Percentiles rank a stretch among this genome's conserved stretches.
Conservation (phyloP, 2,888 invertebrate species). For the Lepeophtheirus nordmannii region DNA sequence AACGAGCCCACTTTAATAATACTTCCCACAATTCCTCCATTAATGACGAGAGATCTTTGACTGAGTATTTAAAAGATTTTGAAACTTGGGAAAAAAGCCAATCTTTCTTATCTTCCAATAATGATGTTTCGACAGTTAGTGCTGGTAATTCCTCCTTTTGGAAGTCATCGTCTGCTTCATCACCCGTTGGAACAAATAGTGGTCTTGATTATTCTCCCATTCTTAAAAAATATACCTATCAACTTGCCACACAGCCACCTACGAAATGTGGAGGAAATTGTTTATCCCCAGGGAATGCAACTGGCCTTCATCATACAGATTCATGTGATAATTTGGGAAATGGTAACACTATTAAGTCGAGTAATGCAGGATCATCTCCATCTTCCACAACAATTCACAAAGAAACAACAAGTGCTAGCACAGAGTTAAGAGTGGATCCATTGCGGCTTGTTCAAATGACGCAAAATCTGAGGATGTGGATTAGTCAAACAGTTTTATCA, state of each 20-base stretch:
- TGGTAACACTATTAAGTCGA: neutral
- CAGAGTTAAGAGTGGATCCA: slow-evolving; percentile 48
- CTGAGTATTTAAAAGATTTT: slow-evolving; percentile 9
- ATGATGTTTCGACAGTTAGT: neutral
- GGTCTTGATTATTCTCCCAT: neutral
- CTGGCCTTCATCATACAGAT: no score
- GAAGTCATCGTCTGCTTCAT: neutral
- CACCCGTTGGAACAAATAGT: neutral
- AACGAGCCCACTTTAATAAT: neutral
- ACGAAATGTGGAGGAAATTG: neutral
- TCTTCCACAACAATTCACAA: neutral
- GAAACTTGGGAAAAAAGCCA: slow-evolving; percentile 11
- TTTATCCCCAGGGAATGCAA: neutral
- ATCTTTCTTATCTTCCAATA: neutral
- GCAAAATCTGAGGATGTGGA: slow-evolving; percentile 64
- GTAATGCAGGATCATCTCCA: neutral
- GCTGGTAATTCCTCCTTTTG: neutral
- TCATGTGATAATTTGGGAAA: neutral
- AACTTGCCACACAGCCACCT: slow-evolving; percentile 13
- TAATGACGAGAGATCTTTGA: slow-evolving; percentile 8
- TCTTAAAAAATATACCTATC: slow-evolving; percentile 11
- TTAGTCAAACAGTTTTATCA: slow-evolving; percentile 62
- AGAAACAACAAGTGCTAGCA: slow-evolving; percentile 38
- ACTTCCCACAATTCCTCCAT: neutral
- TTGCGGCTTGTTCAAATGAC: slow-evolving; percentile 58